Base-by-base conservation (phyloP, 2,113 vertebrate species). In the Hoplias malabaricus region DNA sequence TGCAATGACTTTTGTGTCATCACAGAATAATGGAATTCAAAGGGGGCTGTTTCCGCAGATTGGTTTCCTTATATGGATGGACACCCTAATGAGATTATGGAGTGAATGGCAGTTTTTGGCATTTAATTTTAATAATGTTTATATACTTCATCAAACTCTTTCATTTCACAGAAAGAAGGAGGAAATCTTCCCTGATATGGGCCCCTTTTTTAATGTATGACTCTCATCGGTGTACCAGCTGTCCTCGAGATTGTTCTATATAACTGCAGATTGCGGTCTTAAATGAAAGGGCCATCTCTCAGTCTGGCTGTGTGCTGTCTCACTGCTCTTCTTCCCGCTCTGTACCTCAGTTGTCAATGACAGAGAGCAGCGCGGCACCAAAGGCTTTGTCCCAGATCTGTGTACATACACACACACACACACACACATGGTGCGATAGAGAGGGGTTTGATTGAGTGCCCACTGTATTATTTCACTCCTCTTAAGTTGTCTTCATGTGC, bases 301-400 rank as follows among this genome's bases (percentile, higher is more conserved):
- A 31, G 21, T 67, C 31, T 56, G 53, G 23, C 46, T 23, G 10
- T 77, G 16, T 77, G 36, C 11, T 21, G 16, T 23, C 68, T 31
- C 12, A 62, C n/a, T 68, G 42, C 7, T 53, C 59, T 7, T 31
- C 38, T 21, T 25, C 21, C 53, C 3, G 67, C 57, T 54, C 40
- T 34, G 36, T 12, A 13, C 70, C 42, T 73, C 38, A 73, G 78
- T 13, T 34, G 69, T 77, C 56, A 65, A 13, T 56, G 68, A 69
- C 11, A 6, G 38, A 71, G 81, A 68, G 36, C 67, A 54, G 36
- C 43, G 14, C 63, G 50, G 54, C 73, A 73, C 82, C 71, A 63
- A 61, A 61, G 77, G 73, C 62, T 69, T 77, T 79, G 71, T 79
- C 54, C 76, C 54, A 73, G 76, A 68, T 84, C 68, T 81, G 59